Evolutionary conservation across 1,140 invertebrate genomes (phyloP), one percentile per base, ranked within the genome.

Genomic region (Polyergus mexicanus): DNA sequence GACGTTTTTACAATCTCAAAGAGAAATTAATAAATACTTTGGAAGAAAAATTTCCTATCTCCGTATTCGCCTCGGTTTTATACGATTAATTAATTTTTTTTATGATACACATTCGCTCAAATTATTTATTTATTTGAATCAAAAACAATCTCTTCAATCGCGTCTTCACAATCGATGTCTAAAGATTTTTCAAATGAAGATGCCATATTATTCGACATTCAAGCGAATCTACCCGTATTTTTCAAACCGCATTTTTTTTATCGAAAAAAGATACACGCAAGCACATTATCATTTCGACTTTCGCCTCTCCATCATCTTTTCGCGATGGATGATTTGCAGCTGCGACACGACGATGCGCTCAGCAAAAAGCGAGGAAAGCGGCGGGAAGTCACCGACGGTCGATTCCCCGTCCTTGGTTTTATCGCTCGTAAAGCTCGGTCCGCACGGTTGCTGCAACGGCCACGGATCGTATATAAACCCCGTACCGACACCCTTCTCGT

Each of bases 361-460:
- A 7, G 51, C 86, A 84, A 87, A 88, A 87, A 87, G 58, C 28
- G 54, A 35, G 56, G 60, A 85, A 85, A 62, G 41, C 72, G 66
- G 44, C 86, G 62, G 72, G 71, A n/a, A 80, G 63, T 38, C 84
- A 74, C 60, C 56, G 25, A 41, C 63, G 44, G 47, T 41, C 65
- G 74, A 74, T 51, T 69, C 72, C 47, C 16, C 44, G 87, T 81
- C 62, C 62, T 80, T 41, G 47, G 66, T 86, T 90, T 90, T 90
- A 90, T 90, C 83, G 89, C 88, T 89, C 89, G 77, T 90, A 90
- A 90, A 90, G 54, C 88, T 47, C 51, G 78, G 44, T 78, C 51
- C 87, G 66, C 76, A 74, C n/a, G 10, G 28, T 28, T 56, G 11
- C 38, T 44, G 25, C 58, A 38, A 75, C 74, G 47, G 28, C 35